Base-by-base conservation (phyloP, 2,888 invertebrate species). In the Archaeoteleia sp. region DNA sequence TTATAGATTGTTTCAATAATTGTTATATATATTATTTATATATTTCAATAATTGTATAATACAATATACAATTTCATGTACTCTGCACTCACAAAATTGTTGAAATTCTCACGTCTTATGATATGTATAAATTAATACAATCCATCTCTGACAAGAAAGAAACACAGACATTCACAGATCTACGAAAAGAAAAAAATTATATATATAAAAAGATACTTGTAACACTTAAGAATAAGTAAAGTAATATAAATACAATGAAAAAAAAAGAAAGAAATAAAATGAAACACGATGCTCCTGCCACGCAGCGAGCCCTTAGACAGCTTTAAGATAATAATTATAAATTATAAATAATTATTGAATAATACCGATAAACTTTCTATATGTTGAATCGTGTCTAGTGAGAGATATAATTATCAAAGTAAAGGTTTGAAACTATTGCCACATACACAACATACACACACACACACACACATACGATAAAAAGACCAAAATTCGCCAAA, bases 311-410 rank as follows among this genome's bases (percentile, higher is more conserved):
- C 76, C 76, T 82, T 82, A 83, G 82, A 82, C 82, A 82, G 83
- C 82, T 83, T 82, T 82, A 82, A 83, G 82, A 83, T 80, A 81
- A 80, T 80, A 82, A 80, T 79, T 80, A 82, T 81, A 79, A 80
- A 81, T 80, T 78, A 82, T 78, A 78, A 80, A 82, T 82, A 79
- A 82, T 80, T 82, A 83, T 81, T 80, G 78, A 82, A 81, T 81
- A 81, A 81, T 82, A 82, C 81, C 78, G 80, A 82, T 82, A 78
- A 82, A 82, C 83, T 83, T 83, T 83, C 83, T 83, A 82, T 83
- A 82, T 82, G 83, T 83, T 83, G 82, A 82, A 82, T 82, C 81
- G 82, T 82, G 83, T 82, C 82, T 83, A 82, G 83, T 79, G 82
- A 82, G 80, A 82, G 77, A 81, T 78, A 77, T 80, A 76, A 76